These are phyloP conservation scores for Seriola rivoliana DNA, from an alignment of 2,113 vertebrate species.

Conservation along the genomic window DNA sequence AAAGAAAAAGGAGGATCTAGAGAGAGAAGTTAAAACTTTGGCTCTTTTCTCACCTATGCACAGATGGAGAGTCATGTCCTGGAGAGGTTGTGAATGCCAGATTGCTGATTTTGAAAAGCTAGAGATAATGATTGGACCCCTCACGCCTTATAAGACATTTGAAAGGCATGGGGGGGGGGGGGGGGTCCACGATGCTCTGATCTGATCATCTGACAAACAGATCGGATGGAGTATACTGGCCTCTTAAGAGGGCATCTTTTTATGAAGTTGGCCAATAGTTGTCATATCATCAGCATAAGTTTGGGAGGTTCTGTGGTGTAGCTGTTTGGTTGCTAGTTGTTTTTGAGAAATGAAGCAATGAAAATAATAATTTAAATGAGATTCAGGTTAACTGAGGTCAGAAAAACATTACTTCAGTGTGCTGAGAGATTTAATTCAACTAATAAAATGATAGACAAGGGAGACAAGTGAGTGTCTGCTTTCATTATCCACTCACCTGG, in stretches of 20 bases:
- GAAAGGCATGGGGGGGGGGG: no score
- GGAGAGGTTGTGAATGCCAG: background rate
- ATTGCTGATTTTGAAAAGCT: background rate
- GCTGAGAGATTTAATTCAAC: background rate
- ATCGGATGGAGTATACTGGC: background rate
- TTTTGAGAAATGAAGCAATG: background rate
- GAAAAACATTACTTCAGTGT: background rate
- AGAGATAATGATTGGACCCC: no score
- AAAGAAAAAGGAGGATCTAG: no score
- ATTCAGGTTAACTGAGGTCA: no score
- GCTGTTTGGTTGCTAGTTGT: background rate
- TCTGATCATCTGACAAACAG: background rate
- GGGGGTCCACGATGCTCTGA: no score
- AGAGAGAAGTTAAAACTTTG: no score
- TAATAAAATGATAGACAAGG: background rate
- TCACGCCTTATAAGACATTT: no score
- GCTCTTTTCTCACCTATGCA: no score
- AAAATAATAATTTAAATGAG: background rate
- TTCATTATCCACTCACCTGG: constrained; percentile 72
- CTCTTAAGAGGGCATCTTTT: background rate
- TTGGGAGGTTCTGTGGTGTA: background rate
- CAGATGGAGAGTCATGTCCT: no score
- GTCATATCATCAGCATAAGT: background rate
- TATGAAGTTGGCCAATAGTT: background rate
- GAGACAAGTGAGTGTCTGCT: background rate